Conservation (phyloP, 2,113 vertebrate species). For the Poeciliopsis retropinna region DNA sequence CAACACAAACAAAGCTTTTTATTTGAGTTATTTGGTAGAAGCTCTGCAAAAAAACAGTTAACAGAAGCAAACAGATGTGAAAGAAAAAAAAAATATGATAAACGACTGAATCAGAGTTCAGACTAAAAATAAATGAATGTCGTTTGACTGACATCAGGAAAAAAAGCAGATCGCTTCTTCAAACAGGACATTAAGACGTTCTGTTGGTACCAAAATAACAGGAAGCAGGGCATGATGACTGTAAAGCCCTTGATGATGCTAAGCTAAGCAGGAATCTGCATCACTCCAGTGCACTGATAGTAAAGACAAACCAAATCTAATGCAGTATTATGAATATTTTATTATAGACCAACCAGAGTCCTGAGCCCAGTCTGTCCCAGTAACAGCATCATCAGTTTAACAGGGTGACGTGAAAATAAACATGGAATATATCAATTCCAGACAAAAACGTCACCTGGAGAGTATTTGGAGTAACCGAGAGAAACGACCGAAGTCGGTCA, state of each 20-base stretch:
- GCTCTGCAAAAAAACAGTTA: not conserved
- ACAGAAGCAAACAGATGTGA: not conserved
- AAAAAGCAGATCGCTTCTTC: not conserved
- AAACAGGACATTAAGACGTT: not conserved
- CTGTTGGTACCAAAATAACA: not conserved
- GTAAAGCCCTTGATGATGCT: not conserved
- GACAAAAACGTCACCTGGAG: slow-evolving; percentile 32
- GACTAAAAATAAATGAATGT: no score
- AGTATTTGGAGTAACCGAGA: not conserved
- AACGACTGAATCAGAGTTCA: no score
- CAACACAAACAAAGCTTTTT: no score
- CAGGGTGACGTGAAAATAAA: not conserved
- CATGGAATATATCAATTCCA: not conserved
- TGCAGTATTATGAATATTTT: not conserved
- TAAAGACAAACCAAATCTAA: not conserved
- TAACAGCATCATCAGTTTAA: not conserved
- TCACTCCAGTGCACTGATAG: not conserved
- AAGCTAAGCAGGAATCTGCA: not conserved
- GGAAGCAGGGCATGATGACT: not conserved
- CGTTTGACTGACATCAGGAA: not conserved
- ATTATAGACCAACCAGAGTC: not conserved
- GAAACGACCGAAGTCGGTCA: not conserved
- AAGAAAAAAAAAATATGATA: not conserved
- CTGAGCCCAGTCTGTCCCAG: no score
- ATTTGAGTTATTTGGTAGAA: no score